Conservation (phyloP, 2,888 invertebrate genomes). For the Thymelicus acteon region DNA sequence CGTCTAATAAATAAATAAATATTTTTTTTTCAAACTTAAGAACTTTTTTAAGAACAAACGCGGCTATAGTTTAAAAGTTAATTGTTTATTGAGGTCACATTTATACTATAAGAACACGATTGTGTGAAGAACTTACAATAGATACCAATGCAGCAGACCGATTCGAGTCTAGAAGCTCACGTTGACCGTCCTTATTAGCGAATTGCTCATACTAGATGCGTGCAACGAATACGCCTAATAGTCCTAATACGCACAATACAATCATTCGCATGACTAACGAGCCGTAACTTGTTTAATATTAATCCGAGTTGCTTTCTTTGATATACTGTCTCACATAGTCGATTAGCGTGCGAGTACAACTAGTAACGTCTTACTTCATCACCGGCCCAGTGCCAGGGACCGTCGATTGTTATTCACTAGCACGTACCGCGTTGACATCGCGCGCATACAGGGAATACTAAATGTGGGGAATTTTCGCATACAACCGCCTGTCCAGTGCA, state of each 20-base stretch:
- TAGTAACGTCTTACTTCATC: conserved; percentile 50
- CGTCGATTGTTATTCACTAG: conserved; percentile 77
- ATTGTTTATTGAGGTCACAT: no score
- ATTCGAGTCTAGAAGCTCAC: no score
- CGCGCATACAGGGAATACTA: conserved; percentile 73
- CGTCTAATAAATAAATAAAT: no score
- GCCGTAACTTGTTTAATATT: conserved; percentile 32
- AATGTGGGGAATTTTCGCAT: conserved; percentile 78
- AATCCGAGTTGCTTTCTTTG: conserved; percentile 33
- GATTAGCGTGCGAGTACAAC: conserved; percentile 31
- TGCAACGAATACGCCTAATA: neutral
- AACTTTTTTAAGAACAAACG: no score
- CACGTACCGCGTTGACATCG: conserved; percentile 65
- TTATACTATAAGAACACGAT: no score
- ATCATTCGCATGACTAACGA: conserved; percentile 20
- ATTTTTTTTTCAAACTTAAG: no score
- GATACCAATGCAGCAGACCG: no score
- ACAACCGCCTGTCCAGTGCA: conserved; percentile 48
- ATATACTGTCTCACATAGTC: conserved; percentile 37
- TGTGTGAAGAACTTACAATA: no score
- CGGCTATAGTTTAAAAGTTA: no score
- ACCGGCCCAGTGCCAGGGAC: conserved; percentile 67
- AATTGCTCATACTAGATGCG: no score
- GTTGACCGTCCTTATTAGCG: no score
- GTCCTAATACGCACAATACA: neutral